These are phyloP conservation scores for Glareola pratincola DNA, from an alignment of 2,113 vertebrate genomes.

Conservation along the genomic window DNA sequence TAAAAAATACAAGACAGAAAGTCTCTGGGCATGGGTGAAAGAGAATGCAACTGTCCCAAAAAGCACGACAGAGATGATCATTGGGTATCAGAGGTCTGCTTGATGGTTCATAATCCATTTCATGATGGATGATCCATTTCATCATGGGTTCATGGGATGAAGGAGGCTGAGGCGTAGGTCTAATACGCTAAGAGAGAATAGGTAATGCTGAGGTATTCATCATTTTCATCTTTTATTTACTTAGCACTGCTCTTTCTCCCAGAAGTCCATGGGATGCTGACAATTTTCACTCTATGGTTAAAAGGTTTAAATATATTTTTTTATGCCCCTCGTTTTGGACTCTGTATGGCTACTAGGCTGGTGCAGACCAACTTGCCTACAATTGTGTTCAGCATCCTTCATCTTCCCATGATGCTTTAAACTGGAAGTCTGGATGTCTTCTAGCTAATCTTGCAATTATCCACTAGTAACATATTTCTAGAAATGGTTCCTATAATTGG, in stretches of 20 bases:
- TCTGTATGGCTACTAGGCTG: not conserved
- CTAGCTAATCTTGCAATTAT: not conserved
- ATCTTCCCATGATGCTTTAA: not conserved
- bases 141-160: not conserved
- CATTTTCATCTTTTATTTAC: not conserved
- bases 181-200: not conserved
- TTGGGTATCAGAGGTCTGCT: not conserved
- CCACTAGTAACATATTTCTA: not conserved
- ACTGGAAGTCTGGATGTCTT: not conserved
- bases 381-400: not conserved
- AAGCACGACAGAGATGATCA: not conserved
- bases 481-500: not conserved
- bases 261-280: not conserved
- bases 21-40: not conserved
- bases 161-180: not conserved
- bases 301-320: not conserved
- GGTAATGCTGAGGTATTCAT: not conserved
- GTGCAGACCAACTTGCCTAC: not conserved
- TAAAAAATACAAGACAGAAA: slow-evolving; percentile 6
- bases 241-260: not conserved
- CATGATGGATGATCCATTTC: not conserved
- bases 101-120: not conserved
- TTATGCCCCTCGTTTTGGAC: not conserved
- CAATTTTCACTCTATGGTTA: not conserved
- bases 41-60: not conserved